These are phyloP conservation scores for Saguinus imperator DNA, from an alignment of 2,113 vertebrate species.

Conservation along the genomic window DNA sequence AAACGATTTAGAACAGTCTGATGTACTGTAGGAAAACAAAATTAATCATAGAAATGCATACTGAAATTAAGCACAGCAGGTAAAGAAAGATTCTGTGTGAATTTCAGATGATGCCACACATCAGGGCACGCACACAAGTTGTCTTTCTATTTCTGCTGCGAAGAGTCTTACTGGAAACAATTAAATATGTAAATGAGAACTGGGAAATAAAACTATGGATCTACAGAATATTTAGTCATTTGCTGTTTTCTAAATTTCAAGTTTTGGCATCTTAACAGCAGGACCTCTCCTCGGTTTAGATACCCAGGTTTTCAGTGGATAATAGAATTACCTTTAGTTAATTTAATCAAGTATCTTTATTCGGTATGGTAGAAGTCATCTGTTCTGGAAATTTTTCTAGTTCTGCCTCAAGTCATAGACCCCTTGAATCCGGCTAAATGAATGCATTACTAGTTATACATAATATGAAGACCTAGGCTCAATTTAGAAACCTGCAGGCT, in stretches of 20 bases:
- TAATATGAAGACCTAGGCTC: neutral
- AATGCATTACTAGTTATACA: neutral
- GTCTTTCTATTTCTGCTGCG: conserved; percentile 53
- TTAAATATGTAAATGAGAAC: conserved; percentile 58
- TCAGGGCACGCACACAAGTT: neutral
- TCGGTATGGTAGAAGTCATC: neutral
- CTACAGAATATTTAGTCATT: conserved; percentile 9
- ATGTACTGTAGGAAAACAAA: conserved; percentile 54
- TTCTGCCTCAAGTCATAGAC: neutral
- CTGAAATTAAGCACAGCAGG: conserved; percentile 69
- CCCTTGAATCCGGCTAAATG: neutral
- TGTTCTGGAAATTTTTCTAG: neutral
- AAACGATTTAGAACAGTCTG: conserved; percentile 13
- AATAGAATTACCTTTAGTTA: neutral
- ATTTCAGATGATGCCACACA: conserved; percentile 57
- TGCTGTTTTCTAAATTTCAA: neutral
- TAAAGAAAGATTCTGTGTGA: conserved; percentile 23
- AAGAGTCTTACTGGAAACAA: conserved; percentile 56
- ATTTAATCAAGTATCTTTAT: neutral
- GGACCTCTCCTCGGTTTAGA: neutral
- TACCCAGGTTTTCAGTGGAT: neutral
- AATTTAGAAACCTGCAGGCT: neutral
- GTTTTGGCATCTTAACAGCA: neutral
- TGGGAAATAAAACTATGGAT: neutral
- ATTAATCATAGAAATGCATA: conserved; percentile 61